Base-by-base conservation (phyloP, 2,888 invertebrate species). In the Sinhomidia bicolor region DNA sequence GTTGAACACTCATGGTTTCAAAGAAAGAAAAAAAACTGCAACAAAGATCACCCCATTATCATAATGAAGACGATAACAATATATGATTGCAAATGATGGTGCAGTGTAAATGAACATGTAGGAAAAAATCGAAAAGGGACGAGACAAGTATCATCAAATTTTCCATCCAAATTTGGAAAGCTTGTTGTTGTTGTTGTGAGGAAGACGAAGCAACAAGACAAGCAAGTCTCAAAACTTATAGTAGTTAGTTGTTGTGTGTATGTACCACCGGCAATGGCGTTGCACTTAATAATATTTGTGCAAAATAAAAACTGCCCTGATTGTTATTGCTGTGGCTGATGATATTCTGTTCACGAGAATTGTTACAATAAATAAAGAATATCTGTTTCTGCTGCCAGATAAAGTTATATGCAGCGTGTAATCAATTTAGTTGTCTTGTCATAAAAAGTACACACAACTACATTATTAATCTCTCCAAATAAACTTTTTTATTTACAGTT, bases 141-240 rank as follows among this genome's bases (percentile, higher is more conserved):
- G 36, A 79, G 79, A 79, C 57, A 79, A 51, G 60, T 65, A 81
- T 81, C 65, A 81, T 81, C 65, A 81, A 81, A 81, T 32, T 81
- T 65, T 81, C 81, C 44, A 62, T 81, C 81, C 81, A 47, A 81
- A 81, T 81, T 81, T 81, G 81, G 81, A 81, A 81, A 0, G 29
- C 65, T 26, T 79, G 12, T 1, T 32, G n/a, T 26, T 60, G 10
- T 6, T 20, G 23, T 60, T 26, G 26, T 23, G 54, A 78, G 78
- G 9, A 57, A 78, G 36, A 32, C n/a, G n/a, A n/a, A 57, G 14
- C 7, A 78, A 78, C 10, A 57, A 78, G 57, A 76, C 76, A 71
- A 71, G 32, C 14, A 36, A 29, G 65, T 36, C 36, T 36, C 54
- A 36, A 36, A 7, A 14, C 26, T 26, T 62, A 6, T 12, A 14